These are phyloP conservation scores for Seriola rivoliana DNA, from an alignment of 2,113 vertebrate species.

Conservation along the genomic window DNA sequence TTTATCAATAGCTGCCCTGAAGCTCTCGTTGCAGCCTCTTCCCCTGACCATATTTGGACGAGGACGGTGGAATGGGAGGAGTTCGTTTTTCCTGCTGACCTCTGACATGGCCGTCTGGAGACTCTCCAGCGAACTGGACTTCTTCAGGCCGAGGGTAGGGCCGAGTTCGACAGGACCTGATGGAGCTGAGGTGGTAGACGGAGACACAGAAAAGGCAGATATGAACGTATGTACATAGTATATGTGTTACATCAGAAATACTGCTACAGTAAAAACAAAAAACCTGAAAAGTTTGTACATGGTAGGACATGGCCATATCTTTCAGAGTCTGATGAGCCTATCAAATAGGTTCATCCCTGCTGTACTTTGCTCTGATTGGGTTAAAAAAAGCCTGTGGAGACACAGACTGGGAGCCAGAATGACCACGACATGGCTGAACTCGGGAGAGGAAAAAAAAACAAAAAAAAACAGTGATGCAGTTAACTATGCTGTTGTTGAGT, in stretches of 20 bases:
- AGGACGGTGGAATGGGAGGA: slow-evolving; percentile 95
- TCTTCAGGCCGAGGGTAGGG: slow-evolving; percentile 96
- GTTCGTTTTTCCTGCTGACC: slow-evolving; percentile 90
- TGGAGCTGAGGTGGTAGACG: slow-evolving; percentile 22
- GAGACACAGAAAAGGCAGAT: neutral
- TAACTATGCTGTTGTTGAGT: slow-evolving; percentile 71
- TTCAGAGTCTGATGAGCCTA: neutral
- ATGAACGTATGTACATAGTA: neutral
- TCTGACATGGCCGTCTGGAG: slow-evolving; percentile 97
- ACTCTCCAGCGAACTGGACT: slow-evolving; percentile 97
- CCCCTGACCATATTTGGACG: slow-evolving; percentile 95
- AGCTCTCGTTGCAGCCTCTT: slow-evolving; percentile 97
- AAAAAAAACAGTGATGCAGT: slow-evolving; percentile 51
- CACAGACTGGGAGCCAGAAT: slow-evolving; percentile 6
- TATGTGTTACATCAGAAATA: neutral
- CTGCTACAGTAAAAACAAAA: neutral
- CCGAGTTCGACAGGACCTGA: slow-evolving; percentile 86
- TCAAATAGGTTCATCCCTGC: neutral
- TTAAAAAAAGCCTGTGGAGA: slow-evolving; percentile 9
- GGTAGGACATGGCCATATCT: neutral
- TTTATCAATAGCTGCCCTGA: slow-evolving; percentile 98
- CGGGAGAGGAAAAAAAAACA: neutral
- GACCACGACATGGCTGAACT: slow-evolving; percentile 28
- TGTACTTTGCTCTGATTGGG: slow-evolving; percentile 7
- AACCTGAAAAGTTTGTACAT: neutral